Percentiles rank a stretch among this genome's conserved stretches.
Evolutionary conservation across 2,113 vertebrate genomes (phyloP).

Genomic region (Burhinus oedicnemus): DNA sequence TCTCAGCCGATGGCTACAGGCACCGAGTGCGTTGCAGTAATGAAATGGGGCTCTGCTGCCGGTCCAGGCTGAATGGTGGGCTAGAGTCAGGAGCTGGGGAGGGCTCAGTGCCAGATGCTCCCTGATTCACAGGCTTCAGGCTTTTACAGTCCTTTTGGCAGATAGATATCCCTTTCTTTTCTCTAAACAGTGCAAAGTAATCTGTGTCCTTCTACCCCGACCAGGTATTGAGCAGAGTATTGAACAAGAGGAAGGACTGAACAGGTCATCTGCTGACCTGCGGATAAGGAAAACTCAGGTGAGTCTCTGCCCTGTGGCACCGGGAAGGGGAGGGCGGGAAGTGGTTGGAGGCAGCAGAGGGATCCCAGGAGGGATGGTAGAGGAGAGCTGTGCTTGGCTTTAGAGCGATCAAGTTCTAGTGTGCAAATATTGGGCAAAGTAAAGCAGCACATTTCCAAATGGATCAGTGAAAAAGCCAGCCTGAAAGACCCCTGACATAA

Average conservation of each 20-base stretch:
- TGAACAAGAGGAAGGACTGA: constrained; percentile 93
- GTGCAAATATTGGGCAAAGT: not conserved
- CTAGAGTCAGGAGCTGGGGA: not conserved
- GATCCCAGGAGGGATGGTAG: not conserved
- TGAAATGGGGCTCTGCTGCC: not conserved
- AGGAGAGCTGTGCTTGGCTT: not conserved
- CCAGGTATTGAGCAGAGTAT: constrained; percentile 94
- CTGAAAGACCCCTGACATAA: rapidly evolving
- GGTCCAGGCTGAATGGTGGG: not conserved
- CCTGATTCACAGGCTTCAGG: rapidly evolving
- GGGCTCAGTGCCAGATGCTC: not conserved
- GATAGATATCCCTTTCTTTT: not conserved
- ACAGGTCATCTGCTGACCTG: constrained; percentile 91
- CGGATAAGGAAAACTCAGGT: constrained; percentile 98
- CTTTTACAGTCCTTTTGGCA: not conserved
- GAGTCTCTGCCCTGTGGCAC: not conserved
- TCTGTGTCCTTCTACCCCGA: not conserved
- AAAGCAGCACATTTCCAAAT: not conserved
- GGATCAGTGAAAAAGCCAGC: not conserved
- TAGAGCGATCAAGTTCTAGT: not conserved
- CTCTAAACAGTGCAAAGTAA: not conserved
- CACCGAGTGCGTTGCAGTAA: not conserved
- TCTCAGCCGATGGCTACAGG: not conserved
- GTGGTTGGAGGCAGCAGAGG: not conserved
- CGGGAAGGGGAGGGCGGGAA: not conserved